Base-by-base conservation (phyloP, 1,140 invertebrate genomes). In the Oscheius sp. region DNA sequence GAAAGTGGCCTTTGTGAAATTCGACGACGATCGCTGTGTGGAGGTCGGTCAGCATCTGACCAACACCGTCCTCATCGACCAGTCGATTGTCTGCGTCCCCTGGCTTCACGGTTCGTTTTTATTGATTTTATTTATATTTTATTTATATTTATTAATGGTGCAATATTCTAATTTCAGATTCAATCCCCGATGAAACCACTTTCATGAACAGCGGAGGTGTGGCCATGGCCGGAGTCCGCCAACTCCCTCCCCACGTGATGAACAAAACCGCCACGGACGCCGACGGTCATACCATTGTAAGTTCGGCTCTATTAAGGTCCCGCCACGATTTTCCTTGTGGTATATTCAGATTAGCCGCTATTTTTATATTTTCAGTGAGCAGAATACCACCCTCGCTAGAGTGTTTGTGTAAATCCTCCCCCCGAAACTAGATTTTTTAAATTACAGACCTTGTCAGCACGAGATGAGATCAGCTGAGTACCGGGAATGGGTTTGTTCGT, bases 1-100 rank as follows among this genome's bases (percentile, higher is more conserved):
- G 26, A 83, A 93, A 78, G 94, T 97, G 80, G 97, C 94, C 85
- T 99, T 95, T 86, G 91, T 99, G 18, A 95, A 96, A 85, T 99
- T 94, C 86, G 90, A 92, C 73, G 93, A 97, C 79, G 88, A 90
- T 7, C 87, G 88, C 29, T 91, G 90, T 75, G 93, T 95, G 10
- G 90, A 91, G 20, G 91, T 98, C 10, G 93, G 95, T 2, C 92
- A 97, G 78, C 96, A 99, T 86, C 90, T 99, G 87, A 98, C 94
- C 2, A 98, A 99, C 84, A 98, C 95, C 0, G 95, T 99, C 31
- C 98, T 99, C 85, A 97, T 99, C 81, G 96, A 99, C 84, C 88
- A 95, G 73, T 95, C 95, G 4, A 85, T 99, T 1, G 94, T 98
- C 76, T 93, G 98, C 28, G 91, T 95, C 28, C 95, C 95, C 0